Evolutionary conservation across 2,888 invertebrate genomes (phyloP).

Genomic region (Mystacides longicornis): DNA sequence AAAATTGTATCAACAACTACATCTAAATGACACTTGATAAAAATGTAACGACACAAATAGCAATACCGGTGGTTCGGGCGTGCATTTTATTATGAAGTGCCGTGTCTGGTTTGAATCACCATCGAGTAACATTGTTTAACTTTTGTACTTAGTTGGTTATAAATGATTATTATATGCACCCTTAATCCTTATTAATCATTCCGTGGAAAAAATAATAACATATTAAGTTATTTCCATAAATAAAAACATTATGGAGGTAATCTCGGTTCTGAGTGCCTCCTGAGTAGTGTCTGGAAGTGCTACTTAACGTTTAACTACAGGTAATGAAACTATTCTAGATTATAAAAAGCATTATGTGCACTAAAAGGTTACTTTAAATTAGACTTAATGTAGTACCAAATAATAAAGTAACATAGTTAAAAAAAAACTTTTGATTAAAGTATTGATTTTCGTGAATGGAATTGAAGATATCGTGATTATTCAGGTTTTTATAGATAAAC

Average conservation of each 20-base stretch:
- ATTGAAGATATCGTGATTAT: too few species aligned
- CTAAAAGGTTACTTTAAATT: too few species aligned
- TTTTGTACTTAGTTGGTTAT: neutral
- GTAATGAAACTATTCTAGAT: too few species aligned
- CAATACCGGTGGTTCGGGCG: neutral
- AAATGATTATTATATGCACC: conserved; percentile 1
- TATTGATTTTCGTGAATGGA: too few species aligned
- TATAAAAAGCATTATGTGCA: too few species aligned
- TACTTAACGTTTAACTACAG: too few species aligned
- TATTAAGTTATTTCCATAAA: neutral
- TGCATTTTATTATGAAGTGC: neutral
- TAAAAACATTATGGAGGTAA: neutral
- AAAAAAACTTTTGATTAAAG: too few species aligned
- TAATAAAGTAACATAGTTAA: too few species aligned
- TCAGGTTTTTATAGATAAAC: too few species aligned
- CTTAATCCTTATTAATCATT: neutral
- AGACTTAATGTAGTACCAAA: too few species aligned
- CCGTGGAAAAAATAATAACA: neutral
- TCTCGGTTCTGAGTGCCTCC: too few species aligned
- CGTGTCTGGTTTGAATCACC: conserved; percentile 2
- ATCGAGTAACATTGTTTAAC: neutral
- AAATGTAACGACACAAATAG: neutral
- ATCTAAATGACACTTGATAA: conserved; percentile 1
- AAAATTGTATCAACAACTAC: neutral
- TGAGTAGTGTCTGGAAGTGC: too few species aligned